Evolutionary conservation across 2,888 invertebrate species (phyloP).

Genomic region (Habroteleia sp.): DNA sequence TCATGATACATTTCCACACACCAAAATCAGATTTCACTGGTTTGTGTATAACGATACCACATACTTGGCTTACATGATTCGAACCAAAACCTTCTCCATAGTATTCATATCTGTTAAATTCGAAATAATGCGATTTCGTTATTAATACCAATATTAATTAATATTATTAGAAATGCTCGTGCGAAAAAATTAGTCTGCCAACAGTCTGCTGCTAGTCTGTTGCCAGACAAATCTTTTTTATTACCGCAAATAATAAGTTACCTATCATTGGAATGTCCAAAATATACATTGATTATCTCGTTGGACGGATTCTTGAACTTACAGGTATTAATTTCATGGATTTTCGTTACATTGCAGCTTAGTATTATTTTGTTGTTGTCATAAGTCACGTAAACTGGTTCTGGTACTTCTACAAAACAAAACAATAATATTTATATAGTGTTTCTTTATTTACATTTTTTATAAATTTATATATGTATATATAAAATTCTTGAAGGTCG

Average conservation of each 20-base stretch:
- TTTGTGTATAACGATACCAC: conserved; percentile 67
- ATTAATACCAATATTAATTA: too few relatives aligned
- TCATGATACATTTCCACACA: conserved; percentile 69
- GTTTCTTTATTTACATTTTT: too few relatives aligned
- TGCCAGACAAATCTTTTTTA: too few relatives aligned
- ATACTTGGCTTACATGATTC: conserved; percentile 32
- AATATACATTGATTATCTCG: conserved; percentile 58
- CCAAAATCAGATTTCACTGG: conserved; percentile 66
- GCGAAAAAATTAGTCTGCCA: too few relatives aligned
- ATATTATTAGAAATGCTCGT: too few relatives aligned
- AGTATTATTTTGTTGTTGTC: conserved; percentile 51
- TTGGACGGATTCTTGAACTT: conserved; percentile 70
- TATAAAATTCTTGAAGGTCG: too few relatives aligned
- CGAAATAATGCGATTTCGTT: too few relatives aligned
- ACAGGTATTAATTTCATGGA: conserved; percentile 52
- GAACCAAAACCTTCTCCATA: conserved; percentile 65
- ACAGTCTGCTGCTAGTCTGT: too few relatives aligned
- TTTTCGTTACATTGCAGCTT: conserved; percentile 55
- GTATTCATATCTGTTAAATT: too few relatives aligned
- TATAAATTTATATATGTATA: too few relatives aligned
- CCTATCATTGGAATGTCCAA: conserved; percentile 68
- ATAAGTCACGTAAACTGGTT: background rate
- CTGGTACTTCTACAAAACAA: background rate
- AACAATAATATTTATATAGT: background rate
- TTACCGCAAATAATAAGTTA: conserved; percentile 56